Base-by-base conservation (phyloP, 2,797 vertebrate genomes). In the Setipinna tenuifilis region DNA sequence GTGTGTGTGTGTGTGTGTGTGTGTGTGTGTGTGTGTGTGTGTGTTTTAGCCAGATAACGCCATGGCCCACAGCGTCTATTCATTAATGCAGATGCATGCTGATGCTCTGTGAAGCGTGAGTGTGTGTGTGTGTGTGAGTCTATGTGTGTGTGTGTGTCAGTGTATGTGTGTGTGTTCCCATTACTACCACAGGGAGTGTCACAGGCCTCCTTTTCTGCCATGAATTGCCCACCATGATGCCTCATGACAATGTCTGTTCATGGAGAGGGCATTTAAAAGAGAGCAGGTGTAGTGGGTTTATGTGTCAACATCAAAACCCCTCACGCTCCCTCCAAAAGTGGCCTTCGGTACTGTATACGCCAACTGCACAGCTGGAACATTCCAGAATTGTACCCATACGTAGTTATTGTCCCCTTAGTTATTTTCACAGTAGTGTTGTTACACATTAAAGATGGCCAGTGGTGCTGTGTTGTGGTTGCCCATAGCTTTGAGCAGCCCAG, bases 111-210 rank as follows among this genome's bases (percentile, higher is more conserved):
- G 65, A 31, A 16, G 81, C 23, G 54, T 65, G 75, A 83, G 54
- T 68, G 57, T 31, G 82, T 21, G 46, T 48, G 31, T 68, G 85
- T 28, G 31, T 75, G n/a, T 59, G 83, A 28, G 62, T 28, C 81
- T 35, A 25, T 83, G 71, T 58, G 83, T 84, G 84, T 85, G 80
- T 82, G 80, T 85, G 61, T 82, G 57, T 57, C 41, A 80, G 23
- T 83, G 62, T 78, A 31, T 78, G 35, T 78, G 71, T 78, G 31
- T 78, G n/a, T 54, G 31, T 44, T 41, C 10, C 35, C 16, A 5
- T 14, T 7, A 21, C 71, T 25, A 44, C 71, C 35, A 78, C 31
- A 21, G 71, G 31, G 71, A 78, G 71, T 78, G 35, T 41, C 35
- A 78, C 7, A 0, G 71, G 31, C 35, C 71, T 78, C 71, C 7